Percentiles rank a stretch among this genome's conserved stretches.
Evolutionary conservation across 2,113 vertebrate genomes (phyloP).

Genomic region (Numenius arquata): DNA sequence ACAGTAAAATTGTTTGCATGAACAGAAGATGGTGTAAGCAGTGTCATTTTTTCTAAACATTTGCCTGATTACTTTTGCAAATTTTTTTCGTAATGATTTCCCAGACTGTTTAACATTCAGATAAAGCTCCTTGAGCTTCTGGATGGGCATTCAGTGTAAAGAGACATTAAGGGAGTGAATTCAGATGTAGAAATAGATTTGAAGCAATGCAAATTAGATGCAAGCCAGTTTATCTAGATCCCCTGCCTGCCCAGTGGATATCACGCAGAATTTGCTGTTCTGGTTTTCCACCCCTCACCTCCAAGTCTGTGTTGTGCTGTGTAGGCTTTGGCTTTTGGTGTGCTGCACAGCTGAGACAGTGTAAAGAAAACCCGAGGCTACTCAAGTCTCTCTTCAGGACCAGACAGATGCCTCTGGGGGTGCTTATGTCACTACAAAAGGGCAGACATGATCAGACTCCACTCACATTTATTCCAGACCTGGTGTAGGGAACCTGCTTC

Average conservation of each 20-base stretch:
- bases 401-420: background rate
- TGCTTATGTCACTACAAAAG: background rate
- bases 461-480: background rate
- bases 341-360: background rate
- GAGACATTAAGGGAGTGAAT: background rate
- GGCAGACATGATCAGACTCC: background rate
- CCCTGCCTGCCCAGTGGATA: background rate
- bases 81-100: background rate
- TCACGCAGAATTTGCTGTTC: background rate
- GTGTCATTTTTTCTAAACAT: background rate
- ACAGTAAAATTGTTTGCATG: background rate
- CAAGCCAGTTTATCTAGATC: slow-evolving; percentile 24
- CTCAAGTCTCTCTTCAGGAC: background rate
- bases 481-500: background rate
- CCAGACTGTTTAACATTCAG: background rate
- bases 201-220: background rate
- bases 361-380: background rate
- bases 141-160: background rate
- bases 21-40: background rate
- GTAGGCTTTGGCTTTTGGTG: background rate
- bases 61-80: slow-evolving; percentile 20
- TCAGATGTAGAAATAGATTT: background rate
- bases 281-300: background rate
- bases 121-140: slow-evolving; percentile 7
- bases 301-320: background rate